These are phyloP conservation scores for Xerus rutilus DNA, from an alignment of 2,797 vertebrate species.

Conservation along the genomic window DNA sequence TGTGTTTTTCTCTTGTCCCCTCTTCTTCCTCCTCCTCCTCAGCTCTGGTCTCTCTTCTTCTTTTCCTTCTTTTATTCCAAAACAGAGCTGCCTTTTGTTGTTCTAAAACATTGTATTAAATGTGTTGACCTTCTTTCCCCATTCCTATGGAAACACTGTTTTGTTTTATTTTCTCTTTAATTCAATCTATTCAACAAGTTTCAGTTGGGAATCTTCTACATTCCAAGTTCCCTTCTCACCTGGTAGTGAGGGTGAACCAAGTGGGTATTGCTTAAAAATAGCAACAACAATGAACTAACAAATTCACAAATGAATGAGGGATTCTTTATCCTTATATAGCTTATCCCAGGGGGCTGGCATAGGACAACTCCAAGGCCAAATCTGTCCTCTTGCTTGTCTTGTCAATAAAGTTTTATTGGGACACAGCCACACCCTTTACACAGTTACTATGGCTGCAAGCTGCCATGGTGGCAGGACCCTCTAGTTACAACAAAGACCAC, in stretches of 20 bases:
- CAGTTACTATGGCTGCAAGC: neutral
- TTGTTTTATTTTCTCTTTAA: neutral
- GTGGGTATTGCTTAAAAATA: neutral
- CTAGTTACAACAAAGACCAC: neutral
- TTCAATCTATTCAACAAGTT: neutral
- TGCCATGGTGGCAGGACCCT: neutral
- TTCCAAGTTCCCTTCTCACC: neutral
- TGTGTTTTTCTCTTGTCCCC: neutral
- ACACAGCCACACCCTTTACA: neutral
- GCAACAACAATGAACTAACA: neutral
- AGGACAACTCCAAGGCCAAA: neutral
- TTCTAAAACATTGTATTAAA: neutral
- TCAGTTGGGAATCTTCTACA: neutral
- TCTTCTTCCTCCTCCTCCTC: neutral
- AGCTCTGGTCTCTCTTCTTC: neutral
- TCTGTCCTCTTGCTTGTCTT: neutral
- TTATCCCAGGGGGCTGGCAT: neutral
- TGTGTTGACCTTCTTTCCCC: neutral
- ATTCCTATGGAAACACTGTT: neutral
- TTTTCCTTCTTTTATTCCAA: neutral
- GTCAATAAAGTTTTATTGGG: conserved; percentile 53
- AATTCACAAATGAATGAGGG: neutral
- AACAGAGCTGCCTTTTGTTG: neutral
- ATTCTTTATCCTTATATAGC: neutral
- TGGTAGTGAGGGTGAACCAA: neutral